Conservation (phyloP, 2,797 vertebrate species). For the Cirrhinus molitorella region DNA sequence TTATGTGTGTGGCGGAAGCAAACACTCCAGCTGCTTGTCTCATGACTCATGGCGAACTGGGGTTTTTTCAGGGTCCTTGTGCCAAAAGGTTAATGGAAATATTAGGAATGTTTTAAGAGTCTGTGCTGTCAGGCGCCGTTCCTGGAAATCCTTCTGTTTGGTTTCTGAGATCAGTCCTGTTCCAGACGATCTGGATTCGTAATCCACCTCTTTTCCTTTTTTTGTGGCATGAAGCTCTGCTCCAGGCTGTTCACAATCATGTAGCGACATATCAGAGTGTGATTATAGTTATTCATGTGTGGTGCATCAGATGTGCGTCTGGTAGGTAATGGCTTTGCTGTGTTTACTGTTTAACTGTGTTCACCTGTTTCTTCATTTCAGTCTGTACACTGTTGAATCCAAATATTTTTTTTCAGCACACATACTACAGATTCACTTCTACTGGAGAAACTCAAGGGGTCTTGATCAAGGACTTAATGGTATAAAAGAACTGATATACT, state of each 20-base stretch:
- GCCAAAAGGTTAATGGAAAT: slow-evolving; percentile 41
- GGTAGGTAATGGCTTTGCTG: neutral
- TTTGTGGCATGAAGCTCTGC: slow-evolving; percentile 1
- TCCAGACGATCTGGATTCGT: neutral
- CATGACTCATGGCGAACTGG: neutral
- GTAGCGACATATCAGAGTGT: slow-evolving; percentile 6
- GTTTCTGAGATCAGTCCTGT: neutral
- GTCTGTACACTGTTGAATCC: neutral
- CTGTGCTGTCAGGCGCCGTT: neutral
- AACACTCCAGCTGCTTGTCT: slow-evolving; percentile 7
- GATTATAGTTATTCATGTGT: neutral
- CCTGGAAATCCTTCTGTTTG: slow-evolving; percentile 31
- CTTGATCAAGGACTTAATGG: neutral
- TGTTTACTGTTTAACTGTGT: neutral
- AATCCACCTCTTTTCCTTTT: neutral
- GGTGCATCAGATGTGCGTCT: neutral
- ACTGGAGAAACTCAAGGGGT: neutral
- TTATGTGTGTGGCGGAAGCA: slow-evolving; percentile 18
- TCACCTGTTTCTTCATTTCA: neutral
- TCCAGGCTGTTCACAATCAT: slow-evolving; percentile 16
- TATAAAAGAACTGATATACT: no score
- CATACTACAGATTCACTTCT: neutral
- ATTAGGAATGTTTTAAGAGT: slow-evolving; percentile 32
- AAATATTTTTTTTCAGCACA: neutral
- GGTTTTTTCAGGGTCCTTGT: slow-evolving; percentile 16